phyloP scores from a whole-genome alignment of 2,797 vertebrate genomes.

The Diceros bicornis region DNA sequence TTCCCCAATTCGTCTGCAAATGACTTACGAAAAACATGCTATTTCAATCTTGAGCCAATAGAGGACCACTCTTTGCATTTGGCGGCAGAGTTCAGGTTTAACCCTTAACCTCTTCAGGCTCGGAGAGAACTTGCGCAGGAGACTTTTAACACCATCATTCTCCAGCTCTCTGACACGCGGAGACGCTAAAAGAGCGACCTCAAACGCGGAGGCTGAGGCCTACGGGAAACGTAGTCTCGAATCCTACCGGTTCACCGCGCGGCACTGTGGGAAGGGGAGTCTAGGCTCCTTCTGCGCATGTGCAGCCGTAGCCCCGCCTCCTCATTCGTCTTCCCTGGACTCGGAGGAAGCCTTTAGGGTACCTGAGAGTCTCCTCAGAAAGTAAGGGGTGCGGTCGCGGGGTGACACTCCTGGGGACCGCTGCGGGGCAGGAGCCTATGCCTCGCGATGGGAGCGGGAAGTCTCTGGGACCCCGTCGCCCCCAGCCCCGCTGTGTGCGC shows the following conservation, averaged over 20 bases:
- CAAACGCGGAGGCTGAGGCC: not conserved
- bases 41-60: not conserved
- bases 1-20: not conserved
- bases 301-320: no score
- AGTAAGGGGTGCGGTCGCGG: not conserved
- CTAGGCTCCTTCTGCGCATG: not conserved
- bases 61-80: not conserved
- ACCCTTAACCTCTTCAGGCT: not conserved
- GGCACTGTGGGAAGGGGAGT: not conserved
- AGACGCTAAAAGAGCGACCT: accelerated
- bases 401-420: not conserved
- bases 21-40: not conserved
- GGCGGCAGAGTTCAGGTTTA: not conserved
- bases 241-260: not conserved
- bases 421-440: not conserved
- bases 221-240: constrained; percentile 6
- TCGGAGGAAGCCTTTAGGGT: accelerated
- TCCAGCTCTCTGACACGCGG: no score
- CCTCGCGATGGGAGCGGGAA: not conserved
- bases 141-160: no score
- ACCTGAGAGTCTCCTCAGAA: accelerated
- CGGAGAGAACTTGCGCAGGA: not conserved
- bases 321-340: not conserved
- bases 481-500: not conserved
- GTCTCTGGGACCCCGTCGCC: not conserved